Percentiles rank a stretch among this genome's conserved stretches.
Evolutionary conservation across 2,797 vertebrate species (phyloP).

Genomic region (Gila robusta): DNA sequence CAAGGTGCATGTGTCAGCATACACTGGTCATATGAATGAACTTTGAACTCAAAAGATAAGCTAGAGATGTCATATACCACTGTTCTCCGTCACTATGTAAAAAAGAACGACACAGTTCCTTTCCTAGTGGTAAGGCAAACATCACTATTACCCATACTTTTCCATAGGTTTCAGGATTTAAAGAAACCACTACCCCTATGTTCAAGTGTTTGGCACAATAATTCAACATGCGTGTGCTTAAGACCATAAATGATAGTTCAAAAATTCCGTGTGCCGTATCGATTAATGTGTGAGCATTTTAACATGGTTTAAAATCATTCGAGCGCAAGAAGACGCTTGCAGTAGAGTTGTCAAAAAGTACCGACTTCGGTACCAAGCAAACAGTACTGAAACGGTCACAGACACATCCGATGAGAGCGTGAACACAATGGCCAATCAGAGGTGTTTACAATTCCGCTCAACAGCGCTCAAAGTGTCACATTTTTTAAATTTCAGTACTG

Average conservation of each 20-base stretch:
- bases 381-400: no score
- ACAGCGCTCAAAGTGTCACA: no score
- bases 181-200: not conserved
- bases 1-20: constrained; percentile 13
- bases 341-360: no score
- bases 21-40: not conserved
- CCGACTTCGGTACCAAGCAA: no score
- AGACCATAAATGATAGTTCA: not conserved
- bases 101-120: not conserved
- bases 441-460: no score
- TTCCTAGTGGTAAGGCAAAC: not conserved
- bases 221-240: not conserved
- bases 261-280: no score
- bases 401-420: no score
- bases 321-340: no score
- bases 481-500: no score
- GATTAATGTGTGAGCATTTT: no score
- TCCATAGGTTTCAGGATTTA: not conserved
- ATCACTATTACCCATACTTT: not conserved
- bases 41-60: constrained; percentile 5
- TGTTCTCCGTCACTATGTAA: not conserved
- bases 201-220: not conserved
- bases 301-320: no score
- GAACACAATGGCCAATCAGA: no score
- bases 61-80: not conserved